phyloP scores from a whole-genome alignment of 2,888 invertebrate species.

The Spisula solida region DNA sequence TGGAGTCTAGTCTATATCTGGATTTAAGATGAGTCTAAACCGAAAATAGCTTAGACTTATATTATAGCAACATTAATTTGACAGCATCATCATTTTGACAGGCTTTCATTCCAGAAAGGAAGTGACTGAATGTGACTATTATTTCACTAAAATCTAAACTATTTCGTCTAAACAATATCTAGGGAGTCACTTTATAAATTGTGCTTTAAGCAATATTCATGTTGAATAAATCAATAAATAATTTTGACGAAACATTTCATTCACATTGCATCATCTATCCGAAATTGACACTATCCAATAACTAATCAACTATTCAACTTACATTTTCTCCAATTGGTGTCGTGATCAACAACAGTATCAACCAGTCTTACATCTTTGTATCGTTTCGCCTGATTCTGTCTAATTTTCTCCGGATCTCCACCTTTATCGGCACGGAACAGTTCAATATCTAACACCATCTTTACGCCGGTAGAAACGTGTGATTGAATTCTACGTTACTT shows the following conservation, averaged over 20 bases:
- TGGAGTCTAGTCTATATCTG: too few species aligned
- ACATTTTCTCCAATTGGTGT: conserved; percentile 95
- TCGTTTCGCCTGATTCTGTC: conserved; percentile 96
- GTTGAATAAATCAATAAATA: not conserved
- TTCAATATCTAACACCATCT: conserved; percentile 99
- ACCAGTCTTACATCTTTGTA: conserved; percentile 97
- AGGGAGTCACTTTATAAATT: not conserved
- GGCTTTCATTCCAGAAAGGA: not conserved
- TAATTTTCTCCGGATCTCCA: conserved; percentile 95
- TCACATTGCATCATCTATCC: conserved; percentile 63
- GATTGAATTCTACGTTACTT: conserved; percentile 19
- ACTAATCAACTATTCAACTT: conserved; percentile 63
- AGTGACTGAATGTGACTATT: not conserved
- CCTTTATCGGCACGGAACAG: conserved; percentile 98
- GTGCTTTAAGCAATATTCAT: not conserved
- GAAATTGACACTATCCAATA: conserved; percentile 5
- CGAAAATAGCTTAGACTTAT: too few species aligned
- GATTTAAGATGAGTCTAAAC: too few species aligned
- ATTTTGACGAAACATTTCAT: conserved; percentile 1
- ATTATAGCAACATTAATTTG: not conserved
- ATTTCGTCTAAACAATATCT: not conserved
- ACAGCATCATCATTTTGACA: not conserved
- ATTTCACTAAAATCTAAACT: not conserved
- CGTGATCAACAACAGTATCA: conserved; percentile 96
- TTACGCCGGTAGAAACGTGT: conserved; percentile 50